Evolutionary conservation across 1,140 invertebrate genomes (phyloP).

Genomic region (Heterodera carotae): DNA sequence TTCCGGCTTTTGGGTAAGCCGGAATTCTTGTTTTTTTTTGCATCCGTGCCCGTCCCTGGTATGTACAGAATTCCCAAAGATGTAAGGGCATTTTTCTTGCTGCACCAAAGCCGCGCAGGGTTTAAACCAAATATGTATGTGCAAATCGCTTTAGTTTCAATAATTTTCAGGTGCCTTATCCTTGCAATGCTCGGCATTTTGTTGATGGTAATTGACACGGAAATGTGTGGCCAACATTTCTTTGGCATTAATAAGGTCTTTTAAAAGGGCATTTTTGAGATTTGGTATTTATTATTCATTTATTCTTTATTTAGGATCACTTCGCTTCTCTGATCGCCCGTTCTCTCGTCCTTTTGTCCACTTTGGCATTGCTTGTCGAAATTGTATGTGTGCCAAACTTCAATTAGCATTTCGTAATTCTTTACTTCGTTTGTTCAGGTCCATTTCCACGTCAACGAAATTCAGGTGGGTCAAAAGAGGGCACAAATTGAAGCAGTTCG

Average conservation of each 20-base stretch:
- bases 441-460: constrained; percentile 61
- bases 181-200: constrained; percentile 40
- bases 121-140: too few species aligned
- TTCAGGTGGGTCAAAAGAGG: constrained; percentile 44
- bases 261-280: background rate
- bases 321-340: constrained; percentile 53
- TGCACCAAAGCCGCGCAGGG: too few species aligned
- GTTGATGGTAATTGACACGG: constrained; percentile 54
- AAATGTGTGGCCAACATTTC: constrained; percentile 50
- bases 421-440: constrained; percentile 17
- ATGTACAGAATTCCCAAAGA: too few species aligned
- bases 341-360: constrained; percentile 54
- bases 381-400: constrained; percentile 28
- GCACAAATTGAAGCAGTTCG: too few species aligned
- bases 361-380: constrained; percentile 56
- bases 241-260: constrained; percentile 51
- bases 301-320: constrained; percentile 30
- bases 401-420: background rate
- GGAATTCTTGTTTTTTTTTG: too few species aligned
- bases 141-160: too few species aligned
- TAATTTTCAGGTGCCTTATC: constrained; percentile 28
- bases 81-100: too few species aligned
- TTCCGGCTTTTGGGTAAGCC: too few species aligned
- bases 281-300: constrained; percentile 3
- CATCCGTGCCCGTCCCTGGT: too few species aligned